Conservation (phyloP, 1,140 invertebrate species). For the Octopus sinensis region DNA sequence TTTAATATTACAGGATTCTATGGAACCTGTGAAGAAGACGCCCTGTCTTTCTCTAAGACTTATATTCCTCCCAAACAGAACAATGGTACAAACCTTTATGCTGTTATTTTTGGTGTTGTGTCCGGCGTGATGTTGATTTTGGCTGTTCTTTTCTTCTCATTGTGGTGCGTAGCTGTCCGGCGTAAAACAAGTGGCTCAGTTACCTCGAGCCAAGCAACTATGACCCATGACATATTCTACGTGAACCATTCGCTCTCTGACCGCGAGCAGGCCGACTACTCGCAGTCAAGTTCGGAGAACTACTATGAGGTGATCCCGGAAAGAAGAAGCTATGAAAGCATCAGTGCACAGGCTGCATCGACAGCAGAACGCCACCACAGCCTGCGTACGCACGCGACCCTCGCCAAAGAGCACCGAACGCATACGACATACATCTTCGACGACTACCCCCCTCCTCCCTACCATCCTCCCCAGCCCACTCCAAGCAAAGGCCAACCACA, state of each 20-base stretch:
- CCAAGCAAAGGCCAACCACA: background rate
- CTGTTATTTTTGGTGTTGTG: constrained; percentile 44
- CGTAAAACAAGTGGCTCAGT: constrained; percentile 42
- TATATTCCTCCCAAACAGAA: constrained; percentile 34
- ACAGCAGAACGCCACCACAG: constrained; percentile 28
- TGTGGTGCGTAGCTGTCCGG: constrained; percentile 40
- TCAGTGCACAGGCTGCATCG: constrained; percentile 42
- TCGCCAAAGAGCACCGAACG: constrained; percentile 27
- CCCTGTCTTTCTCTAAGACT: constrained; percentile 33
- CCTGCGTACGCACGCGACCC: constrained; percentile 23
- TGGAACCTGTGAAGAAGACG: constrained; percentile 49
- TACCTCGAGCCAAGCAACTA: constrained; percentile 52
- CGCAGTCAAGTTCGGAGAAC: constrained; percentile 50
- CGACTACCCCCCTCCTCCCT: constrained; percentile 49
- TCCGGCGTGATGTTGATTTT: constrained; percentile 43
- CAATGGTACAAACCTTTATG: constrained; percentile 24
- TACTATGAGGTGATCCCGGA: constrained; percentile 54
- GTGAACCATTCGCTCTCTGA: constrained; percentile 52
- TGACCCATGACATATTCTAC: constrained; percentile 54
- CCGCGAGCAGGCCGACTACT: constrained; percentile 40
- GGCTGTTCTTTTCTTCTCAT: constrained; percentile 42
- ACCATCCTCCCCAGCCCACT: constrained; percentile 37
- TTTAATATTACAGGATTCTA: constrained; percentile 51
- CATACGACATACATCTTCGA: constrained; percentile 41
- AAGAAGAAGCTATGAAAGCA: constrained; percentile 51